Evolutionary conservation across 2,113 vertebrate species (phyloP).

Genomic region (Gnathonemus echidnorhynchus): DNA sequence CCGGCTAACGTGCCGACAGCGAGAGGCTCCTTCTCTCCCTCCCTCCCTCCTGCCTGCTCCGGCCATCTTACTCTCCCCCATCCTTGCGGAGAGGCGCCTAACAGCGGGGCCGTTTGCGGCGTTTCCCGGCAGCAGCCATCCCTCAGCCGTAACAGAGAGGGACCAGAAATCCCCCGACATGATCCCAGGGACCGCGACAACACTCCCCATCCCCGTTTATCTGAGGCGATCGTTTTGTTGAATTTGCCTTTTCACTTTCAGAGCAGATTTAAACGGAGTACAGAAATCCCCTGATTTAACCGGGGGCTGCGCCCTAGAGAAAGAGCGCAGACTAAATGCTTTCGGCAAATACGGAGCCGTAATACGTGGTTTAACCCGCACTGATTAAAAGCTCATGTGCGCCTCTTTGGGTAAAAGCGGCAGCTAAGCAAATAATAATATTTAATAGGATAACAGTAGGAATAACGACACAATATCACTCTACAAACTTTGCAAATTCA

Average conservation of each 20-base stretch:
- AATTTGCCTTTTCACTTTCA: background rate
- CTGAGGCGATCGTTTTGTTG: background rate
- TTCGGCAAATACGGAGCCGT: background rate
- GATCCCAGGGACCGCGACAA: background rate
- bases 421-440: background rate
- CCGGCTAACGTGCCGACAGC: constrained; percentile 65
- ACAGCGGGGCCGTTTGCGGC: constrained; percentile 57
- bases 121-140: constrained; percentile 53
- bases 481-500: background rate
- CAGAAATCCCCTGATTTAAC: background rate
- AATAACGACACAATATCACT: background rate
- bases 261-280: constrained; percentile 14
- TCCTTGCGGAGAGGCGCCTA: constrained; percentile 48
- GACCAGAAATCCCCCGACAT: constrained; percentile 40
- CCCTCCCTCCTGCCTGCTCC: constrained; percentile 24
- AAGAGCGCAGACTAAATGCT: background rate
- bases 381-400: constrained; percentile 1
- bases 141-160: constrained; percentile 46
- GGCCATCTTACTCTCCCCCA: background rate
- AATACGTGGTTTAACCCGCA: background rate
- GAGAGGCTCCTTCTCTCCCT: constrained; percentile 40
- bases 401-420: background rate
- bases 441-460: background rate
- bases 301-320: background rate
- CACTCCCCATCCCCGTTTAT: background rate